Evolutionary conservation across 2,113 vertebrate genomes (phyloP), one percentile per base, ranked within the genome.

Genomic region (Micromys minutus): DNA sequence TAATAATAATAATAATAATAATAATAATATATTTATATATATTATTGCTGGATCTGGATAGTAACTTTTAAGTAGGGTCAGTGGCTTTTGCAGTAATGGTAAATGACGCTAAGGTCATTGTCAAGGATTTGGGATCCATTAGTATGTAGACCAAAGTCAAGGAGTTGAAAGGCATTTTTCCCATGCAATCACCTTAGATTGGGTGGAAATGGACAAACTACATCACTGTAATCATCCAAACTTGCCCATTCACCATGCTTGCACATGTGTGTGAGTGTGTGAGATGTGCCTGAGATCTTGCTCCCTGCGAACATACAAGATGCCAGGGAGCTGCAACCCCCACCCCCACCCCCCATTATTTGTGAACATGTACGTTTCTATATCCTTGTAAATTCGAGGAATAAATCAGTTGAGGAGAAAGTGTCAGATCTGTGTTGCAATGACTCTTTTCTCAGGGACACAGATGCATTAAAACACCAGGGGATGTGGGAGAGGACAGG

Each of bases 151-250:
- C 99, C 99, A 99, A 98, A 99, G 98, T 98, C 98, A 96, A 98
- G 97, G 98, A 98, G 99, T 99, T 99, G 99, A 99, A 99, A 99
- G 99, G 99, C 99, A 99, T 99, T 99, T 99, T 99, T 99, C 98
- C 98, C 98, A 99, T 99, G 99, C 99, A 99, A 99, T 99, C 99
- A 99, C 99, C 99, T 99, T 99, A 99, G 99, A 99, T 98, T 98
- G 99, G 98, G 98, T 99, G 98, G 98, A 98, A 98, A 99, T 98
- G 99, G 99, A 99, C 98, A 98, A 99, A 98, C 98, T 87, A 98
- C 97, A 98, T 98, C 99, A 99, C 99, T 99, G 99, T 99, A 99
- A 99, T 99, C 99, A 99, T 98, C 96, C 97, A 97, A 98, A 97
- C 98, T 98, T 97, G 94, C 92, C 98, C 98, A 98, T 97, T 98